A percentile compares a stretch with the other conserved stretches of the same genome.
These are phyloP conservation scores for Mongoloraphidia duomilia DNA, from an alignment of 2,888 invertebrate species.

Conservation along the genomic window DNA sequence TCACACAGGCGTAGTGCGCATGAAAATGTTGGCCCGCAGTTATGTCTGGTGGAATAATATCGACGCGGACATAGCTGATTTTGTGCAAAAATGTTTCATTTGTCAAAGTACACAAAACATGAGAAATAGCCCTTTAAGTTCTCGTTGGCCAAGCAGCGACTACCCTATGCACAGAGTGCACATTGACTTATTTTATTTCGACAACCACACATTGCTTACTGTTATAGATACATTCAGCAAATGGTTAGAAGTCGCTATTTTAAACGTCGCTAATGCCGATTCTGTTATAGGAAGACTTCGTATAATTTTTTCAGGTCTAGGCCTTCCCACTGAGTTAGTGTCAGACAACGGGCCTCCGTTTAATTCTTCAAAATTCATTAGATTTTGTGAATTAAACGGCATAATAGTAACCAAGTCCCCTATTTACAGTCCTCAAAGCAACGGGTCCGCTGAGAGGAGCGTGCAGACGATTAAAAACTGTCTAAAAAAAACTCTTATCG, in stretches of 20 bases:
- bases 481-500: too few species aligned
- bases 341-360: conserved; percentile 4
- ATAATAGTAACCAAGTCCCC: too few species aligned
- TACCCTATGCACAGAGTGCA: too few species aligned
- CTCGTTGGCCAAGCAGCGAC: too few species aligned
- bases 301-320: background rate
- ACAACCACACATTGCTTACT: too few species aligned
- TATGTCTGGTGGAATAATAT: background rate
- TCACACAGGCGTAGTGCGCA: background rate
- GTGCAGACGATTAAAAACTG: too few species aligned
- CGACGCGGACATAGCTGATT: background rate
- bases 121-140: too few species aligned
- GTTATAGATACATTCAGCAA: background rate
- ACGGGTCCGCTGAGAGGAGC: too few species aligned
- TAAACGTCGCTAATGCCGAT: background rate
- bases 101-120: background rate
- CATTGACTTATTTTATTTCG: too few species aligned
- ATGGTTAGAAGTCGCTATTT: background rate
- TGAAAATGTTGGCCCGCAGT: background rate
- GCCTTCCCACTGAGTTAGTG: background rate
- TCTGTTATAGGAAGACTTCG: background rate
- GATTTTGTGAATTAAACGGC: too few species aligned
- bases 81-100: background rate
- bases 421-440: too few species aligned
- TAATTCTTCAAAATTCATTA: too few species aligned